Conservation (phyloP, 2,113 vertebrate genomes). For the Cryptotis parvus region DNA sequence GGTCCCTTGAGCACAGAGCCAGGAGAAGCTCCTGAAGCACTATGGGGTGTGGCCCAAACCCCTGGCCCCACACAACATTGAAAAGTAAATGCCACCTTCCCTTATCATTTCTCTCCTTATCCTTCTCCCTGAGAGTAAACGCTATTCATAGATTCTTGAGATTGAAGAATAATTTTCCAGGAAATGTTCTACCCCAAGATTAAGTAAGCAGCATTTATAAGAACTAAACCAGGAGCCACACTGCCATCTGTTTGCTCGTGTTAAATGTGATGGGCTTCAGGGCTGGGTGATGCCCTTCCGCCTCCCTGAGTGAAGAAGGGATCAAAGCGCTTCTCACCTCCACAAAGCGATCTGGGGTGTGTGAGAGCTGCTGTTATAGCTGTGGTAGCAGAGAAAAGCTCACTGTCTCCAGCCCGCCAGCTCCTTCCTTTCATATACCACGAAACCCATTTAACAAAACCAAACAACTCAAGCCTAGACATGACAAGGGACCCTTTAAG, state of each 20-base stretch:
- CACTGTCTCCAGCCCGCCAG: slow-evolving; percentile 10
- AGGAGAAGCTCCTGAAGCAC: too few species aligned
- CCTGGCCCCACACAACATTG: too few species aligned
- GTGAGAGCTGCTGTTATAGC: slow-evolving; percentile 20
- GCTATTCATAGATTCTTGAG: background rate
- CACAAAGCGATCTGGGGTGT: slow-evolving; percentile 30
- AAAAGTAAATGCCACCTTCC: background rate
- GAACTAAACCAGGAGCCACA: slow-evolving; percentile 34
- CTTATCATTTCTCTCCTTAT: background rate
- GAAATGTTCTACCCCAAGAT: background rate
- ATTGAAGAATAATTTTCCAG: slow-evolving; percentile 40
- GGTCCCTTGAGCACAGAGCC: too few species aligned
- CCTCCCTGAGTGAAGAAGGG: background rate
- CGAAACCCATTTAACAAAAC: background rate
- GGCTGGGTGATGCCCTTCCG: background rate
- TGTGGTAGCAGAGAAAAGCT: slow-evolving; percentile 32
- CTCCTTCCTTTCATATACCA: background rate
- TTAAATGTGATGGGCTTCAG: background rate
- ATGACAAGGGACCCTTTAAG: slow-evolving; percentile 45
- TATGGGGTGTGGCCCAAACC: too few species aligned
- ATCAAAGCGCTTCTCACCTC: slow-evolving; percentile 62
- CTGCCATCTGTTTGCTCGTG: background rate
- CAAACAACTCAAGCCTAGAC: slow-evolving; percentile 37
- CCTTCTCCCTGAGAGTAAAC: background rate
- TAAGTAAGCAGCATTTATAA: background rate